These are phyloP conservation scores for Macrotus californicus DNA, from an alignment of 2,113 vertebrate species.

Conservation along the genomic window DNA sequence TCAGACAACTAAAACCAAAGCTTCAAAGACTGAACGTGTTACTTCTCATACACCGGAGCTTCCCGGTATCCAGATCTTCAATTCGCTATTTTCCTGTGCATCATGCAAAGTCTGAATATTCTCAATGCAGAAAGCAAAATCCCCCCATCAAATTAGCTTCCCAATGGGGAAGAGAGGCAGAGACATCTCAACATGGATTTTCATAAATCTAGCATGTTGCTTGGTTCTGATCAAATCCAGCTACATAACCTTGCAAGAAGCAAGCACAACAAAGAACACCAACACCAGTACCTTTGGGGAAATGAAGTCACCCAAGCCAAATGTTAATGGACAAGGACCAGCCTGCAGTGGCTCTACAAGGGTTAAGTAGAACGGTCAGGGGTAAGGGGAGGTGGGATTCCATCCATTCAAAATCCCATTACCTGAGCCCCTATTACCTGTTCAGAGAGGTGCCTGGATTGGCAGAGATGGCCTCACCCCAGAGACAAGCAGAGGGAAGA, in stretches of 20 bases:
- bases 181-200: background rate
- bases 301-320: background rate
- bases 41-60: background rate
- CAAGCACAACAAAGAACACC: background rate
- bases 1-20: background rate
- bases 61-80: background rate
- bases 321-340: background rate
- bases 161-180: background rate
- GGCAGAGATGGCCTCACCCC: background rate
- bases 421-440: background rate
- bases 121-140: background rate
- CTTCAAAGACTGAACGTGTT: background rate
- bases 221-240: background rate
- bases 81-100: background rate
- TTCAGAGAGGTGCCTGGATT: background rate
- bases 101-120: background rate
- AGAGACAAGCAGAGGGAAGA: background rate
- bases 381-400: background rate
- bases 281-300: background rate
- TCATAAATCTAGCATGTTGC: background rate
- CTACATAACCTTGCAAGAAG: background rate
- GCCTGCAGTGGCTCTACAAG: background rate
- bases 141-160: background rate
- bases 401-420: background rate
- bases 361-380: background rate